Evolutionary conservation across 2,888 invertebrate species (phyloP).

Genomic region (Erynnis tages): DNA sequence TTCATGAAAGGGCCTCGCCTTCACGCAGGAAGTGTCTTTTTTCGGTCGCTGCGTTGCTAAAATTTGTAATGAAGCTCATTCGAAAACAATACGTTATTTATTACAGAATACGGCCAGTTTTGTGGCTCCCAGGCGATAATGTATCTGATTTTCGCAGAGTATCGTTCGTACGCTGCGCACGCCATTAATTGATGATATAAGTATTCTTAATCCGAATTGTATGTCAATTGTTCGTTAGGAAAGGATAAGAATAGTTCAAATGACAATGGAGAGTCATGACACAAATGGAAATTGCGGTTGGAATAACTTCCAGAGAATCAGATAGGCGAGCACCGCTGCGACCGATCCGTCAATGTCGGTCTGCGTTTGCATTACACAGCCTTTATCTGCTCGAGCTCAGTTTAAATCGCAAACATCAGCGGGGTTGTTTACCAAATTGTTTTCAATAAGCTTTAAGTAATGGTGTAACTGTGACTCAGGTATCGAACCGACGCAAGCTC

Average conservation of each 20-base stretch:
- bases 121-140: slow-evolving; percentile 35
- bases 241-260: slow-evolving; percentile 61
- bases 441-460: slow-evolving; percentile 75
- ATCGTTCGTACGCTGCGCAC: slow-evolving; percentile 19
- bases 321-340: slow-evolving; percentile 73
- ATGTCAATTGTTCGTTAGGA: slow-evolving; percentile 44
- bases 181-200: slow-evolving; percentile 17
- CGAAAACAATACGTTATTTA: slow-evolving; percentile 77
- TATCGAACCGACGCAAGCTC: slow-evolving; percentile 53
- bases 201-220: slow-evolving; percentile 30
- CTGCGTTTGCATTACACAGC: slow-evolving; percentile 77
- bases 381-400: slow-evolving; percentile 72
- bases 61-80: slow-evolving; percentile 77
- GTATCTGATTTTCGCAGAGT: slow-evolving; percentile 30
- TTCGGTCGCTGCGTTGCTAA: slow-evolving; percentile 64
- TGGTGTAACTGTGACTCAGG: slow-evolving; percentile 55
- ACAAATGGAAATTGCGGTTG: slow-evolving; percentile 75
- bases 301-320: slow-evolving; percentile 79
- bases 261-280: slow-evolving; percentile 71
- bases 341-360: slow-evolving; percentile 79
- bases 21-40: slow-evolving; percentile 77
- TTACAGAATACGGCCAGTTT: slow-evolving; percentile 47
- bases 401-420: slow-evolving; percentile 76
- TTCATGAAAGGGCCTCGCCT: slow-evolving; percentile 74
- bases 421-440: slow-evolving; percentile 77